Conservation (phyloP, 2,888 invertebrate genomes). For the Ecliptopera silaceata region DNA sequence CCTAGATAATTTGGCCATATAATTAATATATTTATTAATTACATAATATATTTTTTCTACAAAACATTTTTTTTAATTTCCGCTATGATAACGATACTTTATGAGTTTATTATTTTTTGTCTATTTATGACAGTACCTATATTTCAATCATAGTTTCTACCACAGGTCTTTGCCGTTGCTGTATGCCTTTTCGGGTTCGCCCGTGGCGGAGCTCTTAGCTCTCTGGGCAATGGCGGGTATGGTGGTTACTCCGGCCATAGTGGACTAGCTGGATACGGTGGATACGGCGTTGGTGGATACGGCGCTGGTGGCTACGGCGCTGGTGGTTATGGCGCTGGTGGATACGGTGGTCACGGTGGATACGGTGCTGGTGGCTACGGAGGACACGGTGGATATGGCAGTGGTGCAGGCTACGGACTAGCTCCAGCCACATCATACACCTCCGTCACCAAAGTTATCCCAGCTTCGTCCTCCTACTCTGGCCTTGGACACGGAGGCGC, state of each 20-base stretch:
- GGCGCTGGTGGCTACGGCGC: constrained; percentile 26
- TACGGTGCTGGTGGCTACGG: constrained; percentile 31
- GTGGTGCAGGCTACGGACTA: constrained; percentile 25
- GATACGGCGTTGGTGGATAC: constrained; percentile 17
- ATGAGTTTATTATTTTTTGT: too few relatives aligned
- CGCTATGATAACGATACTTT: too few relatives aligned
- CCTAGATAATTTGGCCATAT: too few relatives aligned
- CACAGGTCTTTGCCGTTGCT: constrained; percentile 49
- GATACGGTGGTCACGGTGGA: constrained; percentile 33
- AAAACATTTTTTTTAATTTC: too few relatives aligned
- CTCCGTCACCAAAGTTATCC: constrained; percentile 44
- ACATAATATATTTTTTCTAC: too few relatives aligned
- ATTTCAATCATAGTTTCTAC: not conserved
- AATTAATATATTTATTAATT: too few relatives aligned
- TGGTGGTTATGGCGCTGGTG: too few relatives aligned
- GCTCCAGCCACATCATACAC: constrained; percentile 47
- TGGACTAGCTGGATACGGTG: constrained; percentile 27
- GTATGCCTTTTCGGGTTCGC: constrained; percentile 56
- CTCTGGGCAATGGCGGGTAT: constrained; percentile 27
- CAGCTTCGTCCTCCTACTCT: constrained; percentile 34
- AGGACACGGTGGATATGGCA: constrained; percentile 31
- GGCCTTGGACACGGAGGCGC: constrained; percentile 26
- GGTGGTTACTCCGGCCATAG: constrained; percentile 26
- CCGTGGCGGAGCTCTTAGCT: constrained; percentile 48
- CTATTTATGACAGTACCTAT: not conserved